phyloP scores from a whole-genome alignment of 2,888 invertebrate species.

The Apamea sordens region DNA sequence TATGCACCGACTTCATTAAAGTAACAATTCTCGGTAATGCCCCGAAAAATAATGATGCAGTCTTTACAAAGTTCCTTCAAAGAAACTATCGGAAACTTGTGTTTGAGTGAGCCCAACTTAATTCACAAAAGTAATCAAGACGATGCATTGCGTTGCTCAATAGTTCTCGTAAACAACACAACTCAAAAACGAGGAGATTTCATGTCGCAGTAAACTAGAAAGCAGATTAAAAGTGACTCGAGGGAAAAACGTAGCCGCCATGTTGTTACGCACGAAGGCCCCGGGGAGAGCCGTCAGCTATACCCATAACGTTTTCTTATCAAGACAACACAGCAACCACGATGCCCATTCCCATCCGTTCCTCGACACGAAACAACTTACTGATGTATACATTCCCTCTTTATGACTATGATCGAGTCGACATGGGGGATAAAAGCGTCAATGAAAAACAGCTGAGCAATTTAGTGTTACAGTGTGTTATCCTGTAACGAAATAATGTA shows the following conservation, averaged over 20 bases:
- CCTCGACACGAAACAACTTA: constrained; percentile 53
- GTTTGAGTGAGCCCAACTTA: not conserved
- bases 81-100: not conserved
- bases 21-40: not conserved
- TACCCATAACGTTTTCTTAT: constrained; percentile 84
- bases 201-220: constrained; percentile 75
- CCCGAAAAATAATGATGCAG: not conserved
- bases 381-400: constrained; percentile 58
- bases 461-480: constrained; percentile 22
- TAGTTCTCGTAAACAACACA: constrained; percentile 33
- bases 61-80: not conserved
- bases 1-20: no score
- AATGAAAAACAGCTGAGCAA: constrained; percentile 51
- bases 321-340: constrained; percentile 80
- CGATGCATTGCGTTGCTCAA: constrained; percentile 37
- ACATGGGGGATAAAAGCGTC: constrained; percentile 36
- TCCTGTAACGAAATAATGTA: constrained; percentile 19
- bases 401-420: constrained; percentile 38
- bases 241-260: constrained; percentile 72
- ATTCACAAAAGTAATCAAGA: constrained; percentile 39
- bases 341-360: constrained; percentile 60
- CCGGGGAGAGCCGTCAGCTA: constrained; percentile 80
- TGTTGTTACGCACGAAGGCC: constrained; percentile 78
- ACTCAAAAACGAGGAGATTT: constrained; percentile 39
- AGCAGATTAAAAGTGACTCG: constrained; percentile 81